These are phyloP conservation scores for Papilio glaucus DNA, from an alignment of 1,140 invertebrate genomes.

Conservation along the genomic window DNA sequence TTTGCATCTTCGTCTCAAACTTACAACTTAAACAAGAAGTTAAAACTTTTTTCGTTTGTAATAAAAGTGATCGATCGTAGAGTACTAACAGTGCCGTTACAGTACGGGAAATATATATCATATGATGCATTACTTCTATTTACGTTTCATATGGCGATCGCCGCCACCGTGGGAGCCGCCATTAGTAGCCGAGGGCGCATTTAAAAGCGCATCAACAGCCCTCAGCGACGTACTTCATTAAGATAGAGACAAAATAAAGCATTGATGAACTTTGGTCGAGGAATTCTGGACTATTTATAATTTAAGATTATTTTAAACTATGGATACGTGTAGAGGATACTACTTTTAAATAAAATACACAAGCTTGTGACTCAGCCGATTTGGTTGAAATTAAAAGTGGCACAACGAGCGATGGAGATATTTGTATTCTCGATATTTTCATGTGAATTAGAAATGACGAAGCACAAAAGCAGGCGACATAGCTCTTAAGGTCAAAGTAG, in stretches of 20 bases:
- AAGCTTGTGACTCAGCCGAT: neutral
- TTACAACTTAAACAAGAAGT: too few relatives aligned
- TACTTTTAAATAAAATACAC: neutral
- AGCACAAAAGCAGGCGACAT: too few relatives aligned
- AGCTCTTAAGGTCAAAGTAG: too few relatives aligned
- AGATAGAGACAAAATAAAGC: slow-evolving; percentile 41
- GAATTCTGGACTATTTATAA: slow-evolving; percentile 12
- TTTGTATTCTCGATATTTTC: neutral
- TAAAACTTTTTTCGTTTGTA: neutral
- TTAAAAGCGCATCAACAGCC: slow-evolving; percentile 59
- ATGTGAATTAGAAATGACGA: neutral
- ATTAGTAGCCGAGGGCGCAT: slow-evolving; percentile 48
- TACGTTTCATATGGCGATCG: neutral
- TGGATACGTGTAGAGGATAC: neutral
- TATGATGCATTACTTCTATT: slow-evolving; percentile 34
- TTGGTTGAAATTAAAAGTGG: neutral
- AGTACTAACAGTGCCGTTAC: neutral
- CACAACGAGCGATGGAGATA: neutral
- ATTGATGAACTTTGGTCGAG: slow-evolving; percentile 29
- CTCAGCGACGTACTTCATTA: slow-evolving; percentile 47
- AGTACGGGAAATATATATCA: slow-evolving; percentile 12
- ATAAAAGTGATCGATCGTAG: neutral
- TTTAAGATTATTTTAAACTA: slow-evolving; percentile 7
- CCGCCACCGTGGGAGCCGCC: slow-evolving; percentile 44
- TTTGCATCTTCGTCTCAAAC: too few relatives aligned